A percentile compares a stretch with the other conserved stretches of the same genome.
phyloP scores from a whole-genome alignment of 2,113 vertebrate genomes.

The Shinisaurus crocodilurus region DNA sequence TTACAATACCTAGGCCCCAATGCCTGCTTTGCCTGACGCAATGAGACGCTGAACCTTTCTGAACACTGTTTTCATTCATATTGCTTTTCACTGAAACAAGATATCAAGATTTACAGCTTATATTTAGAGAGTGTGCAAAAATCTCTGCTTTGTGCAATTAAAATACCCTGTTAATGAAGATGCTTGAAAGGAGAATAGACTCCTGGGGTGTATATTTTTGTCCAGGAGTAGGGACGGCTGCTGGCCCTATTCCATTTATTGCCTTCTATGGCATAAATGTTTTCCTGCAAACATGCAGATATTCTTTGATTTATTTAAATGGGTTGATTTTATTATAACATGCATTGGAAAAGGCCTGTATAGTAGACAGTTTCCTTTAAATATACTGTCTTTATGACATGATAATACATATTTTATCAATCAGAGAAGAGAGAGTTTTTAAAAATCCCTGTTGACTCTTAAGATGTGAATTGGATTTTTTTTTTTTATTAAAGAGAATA shows the following conservation, averaged over 20 bases:
- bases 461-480: not conserved
- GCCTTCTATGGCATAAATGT: slow-evolving; percentile 66
- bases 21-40: slow-evolving; percentile 34
- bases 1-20: not conserved
- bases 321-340: slow-evolving; percentile 58
- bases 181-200: slow-evolving; percentile 40
- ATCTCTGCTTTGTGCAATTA: slow-evolving; percentile 57
- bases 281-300: not conserved
- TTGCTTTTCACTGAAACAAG: slow-evolving; percentile 45
- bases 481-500: slow-evolving; percentile 21
- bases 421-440: slow-evolving; percentile 24
- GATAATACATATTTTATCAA: slow-evolving; percentile 35
- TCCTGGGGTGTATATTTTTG: not conserved
- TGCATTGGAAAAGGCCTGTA: slow-evolving; percentile 47
- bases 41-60: slow-evolving; percentile 34
- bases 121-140: slow-evolving; percentile 45
- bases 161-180: slow-evolving; percentile 47
- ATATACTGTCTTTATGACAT: slow-evolving; percentile 13
- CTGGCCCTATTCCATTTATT: slow-evolving; percentile 58
- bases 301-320: slow-evolving; percentile 52
- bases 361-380: slow-evolving; percentile 2
- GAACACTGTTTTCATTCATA: slow-evolving; percentile 45
- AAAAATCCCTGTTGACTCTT: not conserved
- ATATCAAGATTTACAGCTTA: slow-evolving; percentile 49
- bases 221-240: slow-evolving; percentile 14